Conservation (phyloP, 2,797 vertebrate species). For the Betta splendens region DNA sequence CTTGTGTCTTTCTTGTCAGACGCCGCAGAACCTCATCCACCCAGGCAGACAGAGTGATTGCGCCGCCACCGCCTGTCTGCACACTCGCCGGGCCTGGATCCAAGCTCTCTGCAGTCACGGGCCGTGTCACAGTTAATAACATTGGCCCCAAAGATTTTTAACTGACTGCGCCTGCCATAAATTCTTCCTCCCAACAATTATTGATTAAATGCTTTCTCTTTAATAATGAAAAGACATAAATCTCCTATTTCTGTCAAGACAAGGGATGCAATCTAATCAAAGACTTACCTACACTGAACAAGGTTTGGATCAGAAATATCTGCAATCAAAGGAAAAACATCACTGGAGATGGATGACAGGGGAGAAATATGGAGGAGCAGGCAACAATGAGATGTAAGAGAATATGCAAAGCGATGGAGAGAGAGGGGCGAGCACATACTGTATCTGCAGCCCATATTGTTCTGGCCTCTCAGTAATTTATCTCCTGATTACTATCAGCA, state of each 20-base stretch:
- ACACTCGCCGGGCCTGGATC: constrained; percentile 27
- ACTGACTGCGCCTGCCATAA: constrained; percentile 61
- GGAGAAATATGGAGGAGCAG: constrained; percentile 17
- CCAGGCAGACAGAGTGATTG: constrained; percentile 51
- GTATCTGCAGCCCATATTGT: constrained; percentile 32
- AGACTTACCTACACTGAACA: constrained; percentile 64
- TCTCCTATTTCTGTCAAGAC: constrained; percentile 70
- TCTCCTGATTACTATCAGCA: constrained; percentile 73
- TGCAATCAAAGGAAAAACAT: constrained; percentile 55
- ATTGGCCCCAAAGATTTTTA: constrained; percentile 64
- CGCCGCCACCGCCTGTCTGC: constrained; percentile 44
- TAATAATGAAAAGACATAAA: constrained; percentile 79
- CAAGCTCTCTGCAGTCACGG: constrained; percentile 52
- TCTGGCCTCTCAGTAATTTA: constrained; percentile 50
- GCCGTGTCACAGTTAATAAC: constrained; percentile 67
- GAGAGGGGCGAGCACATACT: not conserved
- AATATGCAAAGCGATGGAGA: constrained; percentile 31
- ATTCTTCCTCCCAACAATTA: constrained; percentile 68
- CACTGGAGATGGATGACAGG: constrained; percentile 28
- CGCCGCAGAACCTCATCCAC: constrained; percentile 51
- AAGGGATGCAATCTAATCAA: constrained; percentile 77
- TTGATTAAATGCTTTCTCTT: constrained; percentile 79
- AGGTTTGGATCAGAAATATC: constrained; percentile 57
- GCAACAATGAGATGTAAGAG: constrained; percentile 32
- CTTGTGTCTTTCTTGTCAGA: constrained; percentile 50